Evolutionary conservation across 37 sponge, comb jelly and placozoan species (phyloP), one percentile per base, ranked within the genome.

Genomic region (Chondrilla cf. caribensis): DNA sequence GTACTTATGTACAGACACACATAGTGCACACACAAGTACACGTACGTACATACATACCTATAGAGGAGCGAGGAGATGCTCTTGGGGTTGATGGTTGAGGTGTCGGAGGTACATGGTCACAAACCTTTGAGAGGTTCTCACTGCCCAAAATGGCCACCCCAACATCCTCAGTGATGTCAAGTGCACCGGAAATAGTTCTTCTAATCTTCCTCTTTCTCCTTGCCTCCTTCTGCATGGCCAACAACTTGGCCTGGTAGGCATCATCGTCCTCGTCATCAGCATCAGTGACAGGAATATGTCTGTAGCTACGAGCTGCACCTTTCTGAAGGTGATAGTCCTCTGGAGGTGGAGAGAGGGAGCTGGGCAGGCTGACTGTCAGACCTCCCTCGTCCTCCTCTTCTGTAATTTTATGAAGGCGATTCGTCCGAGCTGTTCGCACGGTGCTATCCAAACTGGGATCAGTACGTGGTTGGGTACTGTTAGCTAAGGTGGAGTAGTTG

Each of bases 101-200:
- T 22, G 76, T 39, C 8, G 39, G 19, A 3, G 76, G 44, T 39
- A 17, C 41, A 25, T 90, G 86, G 14, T 90, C 78, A 82, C 86
- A 86, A 3, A 82, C 54, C 66, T 79, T 38, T 22, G 90, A 26
- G 37, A 86, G 73, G 60, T 90, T 78, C 6, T 86, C 86, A n/a
- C 72, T 84, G 28, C 87, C 93, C 54, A 82, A 42, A 35, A 92
- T 41, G 19, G 87, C 93, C 4, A 83, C 87, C 26, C 84, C 87
- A 24, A 88, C 81, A 42, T 86, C 89, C 60, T 88, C 86, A 3
- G 84, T 88, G 4, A 92, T 82, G 42, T 88, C 93, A 37, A 92
- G 77, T 59, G 89, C 93, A 36, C 93, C 83, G 38, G 89, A 89
- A 17, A 89, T 81, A 6, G 89, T 89, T 51, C 60, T 89, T 26